Percentiles rank a stretch among this genome's conserved stretches.
These are phyloP conservation scores for Columba janthina DNA, from an alignment of 2,113 vertebrate species.

Conservation along the genomic window DNA sequence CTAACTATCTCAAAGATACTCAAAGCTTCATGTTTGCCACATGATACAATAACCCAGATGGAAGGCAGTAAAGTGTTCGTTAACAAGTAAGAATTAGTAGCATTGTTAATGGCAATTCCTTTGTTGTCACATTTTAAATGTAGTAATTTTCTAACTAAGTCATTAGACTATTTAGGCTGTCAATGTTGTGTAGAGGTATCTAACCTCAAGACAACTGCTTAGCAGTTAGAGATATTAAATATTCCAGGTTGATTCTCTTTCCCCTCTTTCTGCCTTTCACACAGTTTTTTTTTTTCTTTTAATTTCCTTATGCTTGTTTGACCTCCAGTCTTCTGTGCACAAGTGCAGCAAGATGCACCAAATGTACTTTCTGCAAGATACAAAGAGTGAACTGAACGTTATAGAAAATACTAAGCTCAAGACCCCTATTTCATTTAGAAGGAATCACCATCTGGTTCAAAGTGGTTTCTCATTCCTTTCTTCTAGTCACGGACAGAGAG, in stretches of 20 bases:
- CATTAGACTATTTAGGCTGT: background rate
- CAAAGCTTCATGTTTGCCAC: background rate
- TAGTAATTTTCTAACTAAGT: background rate
- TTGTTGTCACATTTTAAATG: background rate
- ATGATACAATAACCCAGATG: background rate
- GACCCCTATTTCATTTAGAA: constrained; percentile 29
- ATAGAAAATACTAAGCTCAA: background rate
- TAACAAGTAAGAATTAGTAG: background rate
- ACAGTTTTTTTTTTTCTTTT: background rate
- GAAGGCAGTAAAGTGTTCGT: background rate
- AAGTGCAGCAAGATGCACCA: constrained; percentile 42
- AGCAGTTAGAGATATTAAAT: background rate
- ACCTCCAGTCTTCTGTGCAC: constrained; percentile 21
- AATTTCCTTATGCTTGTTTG: constrained; percentile 20
- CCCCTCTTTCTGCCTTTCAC: background rate
- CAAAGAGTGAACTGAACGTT: constrained; percentile 27
- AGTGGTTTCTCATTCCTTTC: constrained; percentile 57
- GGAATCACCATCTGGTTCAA: constrained; percentile 64
- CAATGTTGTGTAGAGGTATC: background rate
- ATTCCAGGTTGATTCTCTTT: background rate
- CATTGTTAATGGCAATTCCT: background rate
- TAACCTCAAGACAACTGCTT: background rate
- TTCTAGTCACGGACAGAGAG: constrained; percentile 31
- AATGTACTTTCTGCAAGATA: constrained; percentile 40
- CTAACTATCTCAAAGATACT: background rate